Percentiles rank a stretch among this genome's conserved stretches.
Conservation (phyloP, 2,888 invertebrate species). For the Sturmia bella region DNA sequence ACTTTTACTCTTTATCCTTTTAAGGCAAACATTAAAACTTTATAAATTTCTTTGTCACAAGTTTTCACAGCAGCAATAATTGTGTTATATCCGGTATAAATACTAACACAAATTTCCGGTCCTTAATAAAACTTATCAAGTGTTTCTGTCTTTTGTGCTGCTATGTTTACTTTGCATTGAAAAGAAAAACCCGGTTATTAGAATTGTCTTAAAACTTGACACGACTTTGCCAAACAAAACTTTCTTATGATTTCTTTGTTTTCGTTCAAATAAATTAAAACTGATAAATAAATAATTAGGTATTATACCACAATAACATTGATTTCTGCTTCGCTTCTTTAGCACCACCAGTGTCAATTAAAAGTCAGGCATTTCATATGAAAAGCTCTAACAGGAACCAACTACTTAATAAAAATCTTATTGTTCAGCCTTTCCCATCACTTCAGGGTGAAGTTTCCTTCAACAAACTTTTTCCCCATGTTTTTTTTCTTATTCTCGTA, state of each 20-base stretch:
- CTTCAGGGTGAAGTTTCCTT: constrained; percentile 40
- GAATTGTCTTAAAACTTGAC: too few species aligned
- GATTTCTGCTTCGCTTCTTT: background rate
- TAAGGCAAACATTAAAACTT: background rate
- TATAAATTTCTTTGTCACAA: background rate
- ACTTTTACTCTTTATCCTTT: constrained; percentile 37
- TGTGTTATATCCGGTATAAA: constrained; percentile 37
- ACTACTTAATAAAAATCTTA: constrained; percentile 19
- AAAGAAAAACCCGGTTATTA: background rate
- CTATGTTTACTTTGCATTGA: background rate
- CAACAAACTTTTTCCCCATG: constrained; percentile 48
- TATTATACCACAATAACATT: background rate
- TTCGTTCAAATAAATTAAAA: constrained; percentile 62
- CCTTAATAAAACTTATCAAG: constrained; percentile 26
- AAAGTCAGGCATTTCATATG: constrained; percentile 52
- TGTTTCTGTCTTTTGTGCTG: background rate
- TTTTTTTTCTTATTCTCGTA: constrained; percentile 22
- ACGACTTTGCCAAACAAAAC: background rate
- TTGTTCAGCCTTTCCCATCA: constrained; percentile 28
- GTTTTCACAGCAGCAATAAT: constrained; percentile 37
- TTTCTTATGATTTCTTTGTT: constrained; percentile 37
- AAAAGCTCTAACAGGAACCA: constrained; percentile 30
- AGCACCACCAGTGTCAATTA: constrained; percentile 35
- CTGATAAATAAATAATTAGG: constrained; percentile 61
- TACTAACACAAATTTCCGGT: constrained; percentile 49